Conservation (phyloP, 2,888 invertebrate genomes). For the Epirrhoe tristata region DNA sequence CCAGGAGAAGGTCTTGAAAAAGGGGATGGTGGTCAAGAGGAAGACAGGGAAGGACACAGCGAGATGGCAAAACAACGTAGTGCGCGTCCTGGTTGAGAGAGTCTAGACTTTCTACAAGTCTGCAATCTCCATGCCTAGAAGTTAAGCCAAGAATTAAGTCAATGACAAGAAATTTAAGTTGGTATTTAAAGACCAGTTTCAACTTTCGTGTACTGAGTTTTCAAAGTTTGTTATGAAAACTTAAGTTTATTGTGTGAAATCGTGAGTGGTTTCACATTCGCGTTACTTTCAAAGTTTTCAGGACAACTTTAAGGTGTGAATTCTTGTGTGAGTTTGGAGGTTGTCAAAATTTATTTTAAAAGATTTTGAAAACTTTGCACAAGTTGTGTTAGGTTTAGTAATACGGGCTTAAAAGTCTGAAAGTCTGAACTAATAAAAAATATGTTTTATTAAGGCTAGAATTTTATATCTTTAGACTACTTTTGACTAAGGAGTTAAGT, state of each 20-base stretch:
- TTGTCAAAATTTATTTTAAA: not conserved
- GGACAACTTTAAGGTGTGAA: no score
- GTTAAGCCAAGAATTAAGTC: not conserved
- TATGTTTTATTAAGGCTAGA: not conserved
- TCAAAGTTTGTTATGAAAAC: not conserved
- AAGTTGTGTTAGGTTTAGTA: not conserved
- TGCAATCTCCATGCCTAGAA: not conserved
- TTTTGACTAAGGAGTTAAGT: not conserved
- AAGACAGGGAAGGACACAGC: slow-evolving; percentile 18
- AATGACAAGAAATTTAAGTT: not conserved
- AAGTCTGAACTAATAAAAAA: not conserved
- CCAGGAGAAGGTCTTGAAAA: slow-evolving; percentile 27
- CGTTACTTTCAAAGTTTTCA: no score
- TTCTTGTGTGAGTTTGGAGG: not conserved
- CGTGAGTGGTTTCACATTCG: no score
- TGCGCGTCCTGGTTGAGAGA: slow-evolving; percentile 32
- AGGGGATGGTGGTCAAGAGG: slow-evolving; percentile 23
- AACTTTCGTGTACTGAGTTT: not conserved
- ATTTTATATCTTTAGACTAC: not conserved
- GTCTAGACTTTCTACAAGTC: slow-evolving; percentile 11
- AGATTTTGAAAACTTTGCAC: not conserved
- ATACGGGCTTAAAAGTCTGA: not conserved
- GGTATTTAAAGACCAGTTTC: not conserved
- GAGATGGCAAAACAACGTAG: slow-evolving; percentile 32
- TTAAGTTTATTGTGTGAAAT: no score